phyloP scores from a whole-genome alignment of 2,888 invertebrate genomes.

The Ophion obscuratus region DNA sequence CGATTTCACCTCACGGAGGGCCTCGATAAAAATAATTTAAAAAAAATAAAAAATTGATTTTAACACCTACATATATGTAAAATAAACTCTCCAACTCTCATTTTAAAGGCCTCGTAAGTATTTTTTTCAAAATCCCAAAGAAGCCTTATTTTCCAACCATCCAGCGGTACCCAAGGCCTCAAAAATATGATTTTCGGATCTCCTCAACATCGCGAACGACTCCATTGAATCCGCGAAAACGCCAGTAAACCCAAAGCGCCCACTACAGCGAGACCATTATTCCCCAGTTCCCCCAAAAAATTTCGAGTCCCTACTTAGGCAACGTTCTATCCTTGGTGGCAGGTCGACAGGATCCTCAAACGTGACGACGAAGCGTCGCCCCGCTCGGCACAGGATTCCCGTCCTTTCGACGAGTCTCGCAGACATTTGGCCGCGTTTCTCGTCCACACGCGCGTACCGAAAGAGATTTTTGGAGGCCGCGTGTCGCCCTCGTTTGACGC shows the following conservation, averaged over 20 bases:
- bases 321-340: not conserved
- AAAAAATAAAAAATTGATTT: too few species aligned
- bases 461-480: constrained; percentile 35
- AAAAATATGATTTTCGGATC: not conserved
- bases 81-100: too few species aligned
- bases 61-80: too few species aligned
- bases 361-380: not conserved
- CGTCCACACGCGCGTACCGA: constrained; percentile 26
- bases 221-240: not conserved
- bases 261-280: not conserved
- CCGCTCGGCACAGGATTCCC: not conserved
- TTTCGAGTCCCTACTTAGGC: not conserved
- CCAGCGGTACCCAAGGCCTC: not conserved
- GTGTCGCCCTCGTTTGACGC: constrained; percentile 64
- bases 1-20: too few species aligned
- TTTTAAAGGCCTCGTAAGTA: too few species aligned
- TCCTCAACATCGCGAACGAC: not conserved
- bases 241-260: not conserved
- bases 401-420: not conserved
- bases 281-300: not conserved
- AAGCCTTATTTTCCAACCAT: too few species aligned
- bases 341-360: not conserved
- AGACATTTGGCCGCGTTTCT: constrained; percentile 27
- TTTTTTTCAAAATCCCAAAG: too few species aligned
- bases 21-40: too few species aligned